A percentile compares a stretch with the other conserved stretches of the same genome.
Conservation (phyloP, 1,140 invertebrate genomes). For the Apis florea region DNA sequence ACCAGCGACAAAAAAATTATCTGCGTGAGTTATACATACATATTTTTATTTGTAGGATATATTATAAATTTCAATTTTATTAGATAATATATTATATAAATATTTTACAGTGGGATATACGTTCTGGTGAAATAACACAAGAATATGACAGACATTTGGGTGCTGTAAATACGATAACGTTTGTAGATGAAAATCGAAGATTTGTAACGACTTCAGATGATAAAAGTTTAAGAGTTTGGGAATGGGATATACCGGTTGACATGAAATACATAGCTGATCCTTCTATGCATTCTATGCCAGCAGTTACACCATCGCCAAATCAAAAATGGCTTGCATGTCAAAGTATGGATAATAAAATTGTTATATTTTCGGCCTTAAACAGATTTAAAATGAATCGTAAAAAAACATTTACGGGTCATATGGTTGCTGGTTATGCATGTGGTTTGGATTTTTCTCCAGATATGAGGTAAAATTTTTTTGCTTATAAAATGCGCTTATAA, state of each 20-base stretch:
- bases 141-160: slow-evolving; percentile 99
- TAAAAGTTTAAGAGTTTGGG: slow-evolving; percentile 99
- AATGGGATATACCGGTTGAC: slow-evolving; percentile 99
- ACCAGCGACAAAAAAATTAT: slow-evolving; percentile 99
- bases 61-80: slow-evolving; percentile 43
- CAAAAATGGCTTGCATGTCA: slow-evolving; percentile 99
- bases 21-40: slow-evolving; percentile 87
- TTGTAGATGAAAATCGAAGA: slow-evolving; percentile 98
- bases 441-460: slow-evolving; percentile 98
- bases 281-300: slow-evolving; percentile 99
- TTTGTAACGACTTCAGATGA: slow-evolving; percentile 99
- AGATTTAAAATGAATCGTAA: slow-evolving; percentile 98
- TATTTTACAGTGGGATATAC: slow-evolving; percentile 94
- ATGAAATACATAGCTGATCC: slow-evolving; percentile 99
- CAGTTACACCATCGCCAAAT: slow-evolving; percentile 96
- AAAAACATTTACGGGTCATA: slow-evolving; percentile 98
- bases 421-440: slow-evolving; percentile 99
- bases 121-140: slow-evolving; percentile 97
- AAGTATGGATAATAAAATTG: slow-evolving; percentile 99
- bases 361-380: slow-evolving; percentile 98
- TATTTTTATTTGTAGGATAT: background rate
- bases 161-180: slow-evolving; percentile 99
- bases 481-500: too few species aligned
- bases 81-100: slow-evolving; percentile 17
- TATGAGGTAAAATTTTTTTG: slow-evolving; percentile 88